Base-by-base conservation (phyloP, 1,140 invertebrate species). In the Drosophila parvula region DNA sequence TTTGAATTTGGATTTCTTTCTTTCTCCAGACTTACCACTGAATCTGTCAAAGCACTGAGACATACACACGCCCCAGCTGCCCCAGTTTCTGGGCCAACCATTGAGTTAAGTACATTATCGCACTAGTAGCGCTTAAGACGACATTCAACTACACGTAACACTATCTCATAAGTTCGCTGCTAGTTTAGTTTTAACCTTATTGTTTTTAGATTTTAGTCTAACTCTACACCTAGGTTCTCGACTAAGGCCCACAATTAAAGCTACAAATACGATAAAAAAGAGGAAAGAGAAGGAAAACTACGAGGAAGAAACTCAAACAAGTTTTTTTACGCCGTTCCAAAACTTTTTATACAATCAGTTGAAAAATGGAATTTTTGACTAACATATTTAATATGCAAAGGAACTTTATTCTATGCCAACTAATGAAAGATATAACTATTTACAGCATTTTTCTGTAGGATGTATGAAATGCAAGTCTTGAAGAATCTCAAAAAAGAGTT, bases 21-120 rank as follows among this genome's bases (percentile, higher is more conserved):
- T 55, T 77, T 67, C 76, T 2, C 79, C 79, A 92, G 91, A 92
- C 80, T 90, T 92, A 82, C 91, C 91, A 75, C 76, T 92, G 81
- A 92, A 92, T 90, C 82, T 92, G 74, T 92, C 91, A 69, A 92
- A 92, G 69, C 91, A 92, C 83, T 92, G 76, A 91, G 75, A 82
- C 65, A 85, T 57, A 77, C 53, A 56, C 58, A 63, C 67, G 79
- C 57, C 64, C 78, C 81, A 82, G 83, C 74, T 65, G 74, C 61
- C 78, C 78, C 77, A 84, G 83, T 89, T 81, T 74, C 61, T 80
- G 77, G 64, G 84, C 76, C 75, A 75, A 70, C 64, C 76, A 45
- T 86, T 56, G 79, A 89, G 77, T 88, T 88, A 84, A 88, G 80
- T 78, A 84, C 82, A 78, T 85, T 64, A 75, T 50, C 63, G 82